Conservation (phyloP, 2,113 vertebrate species). For the Vidua macroura region DNA sequence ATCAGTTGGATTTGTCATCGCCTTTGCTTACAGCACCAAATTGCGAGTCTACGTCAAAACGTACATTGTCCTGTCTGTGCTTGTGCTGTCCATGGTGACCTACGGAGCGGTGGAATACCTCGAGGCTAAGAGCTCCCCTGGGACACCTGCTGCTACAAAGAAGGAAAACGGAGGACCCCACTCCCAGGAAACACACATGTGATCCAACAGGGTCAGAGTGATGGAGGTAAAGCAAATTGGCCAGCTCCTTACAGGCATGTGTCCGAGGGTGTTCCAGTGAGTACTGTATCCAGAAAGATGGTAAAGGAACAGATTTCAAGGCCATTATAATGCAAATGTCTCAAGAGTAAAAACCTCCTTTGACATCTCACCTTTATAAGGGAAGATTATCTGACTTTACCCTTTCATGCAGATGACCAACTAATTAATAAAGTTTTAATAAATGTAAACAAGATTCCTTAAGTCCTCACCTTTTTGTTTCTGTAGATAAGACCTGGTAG, state of each 20-base stretch:
- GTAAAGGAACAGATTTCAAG: neutral
- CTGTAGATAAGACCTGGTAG: neutral
- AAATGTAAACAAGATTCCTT: neutral
- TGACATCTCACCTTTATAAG: neutral
- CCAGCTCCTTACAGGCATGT: neutral
- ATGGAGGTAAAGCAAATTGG: neutral
- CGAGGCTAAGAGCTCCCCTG: slow-evolving; percentile 52
- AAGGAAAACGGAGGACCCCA: neutral
- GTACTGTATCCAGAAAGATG: neutral
- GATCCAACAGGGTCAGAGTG: neutral
- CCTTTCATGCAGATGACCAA: neutral
- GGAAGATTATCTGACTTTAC: neutral
- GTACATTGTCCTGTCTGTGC: slow-evolving; percentile 78
- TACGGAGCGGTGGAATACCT: slow-evolving; percentile 81
- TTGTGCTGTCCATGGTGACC: slow-evolving; percentile 66
- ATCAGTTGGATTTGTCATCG: slow-evolving; percentile 86
- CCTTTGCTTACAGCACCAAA: slow-evolving; percentile 88
- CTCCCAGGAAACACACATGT: neutral
- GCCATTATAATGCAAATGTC: neutral
- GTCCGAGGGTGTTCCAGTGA: neutral
- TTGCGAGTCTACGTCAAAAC: slow-evolving; percentile 84
- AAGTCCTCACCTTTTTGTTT: neutral
- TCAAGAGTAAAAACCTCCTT: neutral
- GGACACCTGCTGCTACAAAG: neutral
- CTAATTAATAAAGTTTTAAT: neutral